phyloP scores from a whole-genome alignment of 2,888 invertebrate genomes.

The Drosophila testacea region DNA sequence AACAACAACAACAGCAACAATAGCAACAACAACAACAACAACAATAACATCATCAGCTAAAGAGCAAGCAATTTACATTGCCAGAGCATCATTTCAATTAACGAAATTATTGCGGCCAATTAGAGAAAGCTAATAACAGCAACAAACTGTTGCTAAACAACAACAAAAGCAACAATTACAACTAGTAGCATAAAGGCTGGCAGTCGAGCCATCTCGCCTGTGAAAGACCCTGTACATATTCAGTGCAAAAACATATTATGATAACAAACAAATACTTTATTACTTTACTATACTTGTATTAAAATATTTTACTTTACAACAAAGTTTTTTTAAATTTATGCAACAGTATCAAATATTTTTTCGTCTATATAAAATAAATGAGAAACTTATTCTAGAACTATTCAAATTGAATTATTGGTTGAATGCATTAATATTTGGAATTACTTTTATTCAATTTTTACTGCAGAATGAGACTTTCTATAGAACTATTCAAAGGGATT shows the following conservation, averaged over 20 bases:
- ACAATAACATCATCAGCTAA: background rate
- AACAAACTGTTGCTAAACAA: conserved; percentile 29
- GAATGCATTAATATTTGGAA: no score
- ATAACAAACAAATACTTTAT: conserved; percentile 6
- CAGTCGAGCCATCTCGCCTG: no score
- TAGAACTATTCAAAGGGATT: background rate
- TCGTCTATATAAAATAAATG: background rate
- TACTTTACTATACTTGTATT: no score
- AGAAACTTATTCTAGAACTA: no score
- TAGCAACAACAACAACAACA: conserved; percentile 1
- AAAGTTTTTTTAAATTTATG: no score
- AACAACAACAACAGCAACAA: conserved; percentile 13
- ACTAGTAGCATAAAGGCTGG: no score
- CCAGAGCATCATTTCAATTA: conserved; percentile 59
- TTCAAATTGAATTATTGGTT: no score
- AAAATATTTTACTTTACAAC: no score
- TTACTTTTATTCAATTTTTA: no score
- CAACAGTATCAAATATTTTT: no score
- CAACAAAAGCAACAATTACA: background rate
- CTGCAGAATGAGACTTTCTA: no score
- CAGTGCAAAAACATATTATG: background rate
- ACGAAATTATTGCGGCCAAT: conserved; percentile 70
- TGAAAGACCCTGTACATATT: no score
- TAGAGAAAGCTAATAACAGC: conserved; percentile 62
- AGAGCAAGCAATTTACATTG: conserved; percentile 38